Conservation (phyloP, 2,797 vertebrate genomes). For the Crocodylus rhombifer region DNA sequence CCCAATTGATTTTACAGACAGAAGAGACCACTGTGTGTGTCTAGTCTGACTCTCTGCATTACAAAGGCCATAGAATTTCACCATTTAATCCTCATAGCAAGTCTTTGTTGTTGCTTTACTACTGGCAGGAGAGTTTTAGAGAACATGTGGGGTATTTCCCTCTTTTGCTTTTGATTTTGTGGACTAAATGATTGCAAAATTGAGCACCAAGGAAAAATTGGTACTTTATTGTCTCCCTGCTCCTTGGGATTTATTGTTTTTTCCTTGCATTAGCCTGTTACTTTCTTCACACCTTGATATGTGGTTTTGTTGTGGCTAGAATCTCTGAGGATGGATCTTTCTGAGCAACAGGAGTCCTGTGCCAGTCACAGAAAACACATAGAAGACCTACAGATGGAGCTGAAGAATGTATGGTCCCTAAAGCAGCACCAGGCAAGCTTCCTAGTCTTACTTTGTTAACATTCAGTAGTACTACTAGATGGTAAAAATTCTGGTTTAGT, state of each 20-base stretch:
- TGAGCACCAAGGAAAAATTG: background rate
- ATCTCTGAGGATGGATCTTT: slow-evolving; percentile 89
- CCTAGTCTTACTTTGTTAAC: background rate
- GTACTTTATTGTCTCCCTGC: background rate
- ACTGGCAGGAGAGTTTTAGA: background rate
- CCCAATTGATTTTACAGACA: background rate
- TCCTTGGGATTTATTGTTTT: background rate
- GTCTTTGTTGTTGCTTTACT: background rate
- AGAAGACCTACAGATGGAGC: slow-evolving; percentile 87
- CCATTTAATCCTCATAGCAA: background rate
- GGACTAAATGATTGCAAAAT: background rate
- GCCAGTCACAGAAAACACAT: slow-evolving; percentile 90
- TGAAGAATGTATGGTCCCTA: slow-evolving; percentile 84
- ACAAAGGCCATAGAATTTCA: background rate
- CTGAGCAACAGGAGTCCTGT: slow-evolving; percentile 88
- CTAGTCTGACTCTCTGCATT: background rate
- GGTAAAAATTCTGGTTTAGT: background rate
- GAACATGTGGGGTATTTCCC: background rate
- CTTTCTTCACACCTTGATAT: background rate
- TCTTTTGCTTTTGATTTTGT: background rate
- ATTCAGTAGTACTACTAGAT: background rate
- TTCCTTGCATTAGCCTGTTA: background rate
- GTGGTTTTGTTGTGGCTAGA: slow-evolving; percentile 76
- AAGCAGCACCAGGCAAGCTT: slow-evolving; percentile 82
- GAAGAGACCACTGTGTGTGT: background rate